These are phyloP conservation scores for Mycetomoellerius zeteki DNA, from an alignment of 1,140 invertebrate species.

Conservation along the genomic window DNA sequence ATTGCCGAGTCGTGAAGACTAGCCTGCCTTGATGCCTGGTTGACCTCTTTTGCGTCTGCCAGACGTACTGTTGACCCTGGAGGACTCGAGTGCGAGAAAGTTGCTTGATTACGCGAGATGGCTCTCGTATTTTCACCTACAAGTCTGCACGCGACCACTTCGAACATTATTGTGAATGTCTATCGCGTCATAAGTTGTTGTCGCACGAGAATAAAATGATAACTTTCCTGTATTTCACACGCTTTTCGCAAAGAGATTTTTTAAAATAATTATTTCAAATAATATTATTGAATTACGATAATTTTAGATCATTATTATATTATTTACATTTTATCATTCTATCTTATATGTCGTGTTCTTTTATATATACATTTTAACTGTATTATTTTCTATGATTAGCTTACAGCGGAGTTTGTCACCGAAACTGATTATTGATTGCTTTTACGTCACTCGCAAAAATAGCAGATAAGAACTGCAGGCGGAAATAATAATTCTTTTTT, in stretches of 20 bases:
- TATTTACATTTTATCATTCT: background rate
- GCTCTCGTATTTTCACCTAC: background rate
- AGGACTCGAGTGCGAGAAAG: conserved; percentile 46
- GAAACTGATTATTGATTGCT: background rate
- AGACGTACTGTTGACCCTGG: conserved; percentile 39
- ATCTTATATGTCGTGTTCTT: background rate
- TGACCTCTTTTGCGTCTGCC: conserved; percentile 46
- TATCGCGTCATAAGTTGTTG: conserved; percentile 18
- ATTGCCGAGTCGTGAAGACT: conserved; percentile 28
- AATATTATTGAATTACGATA: background rate
- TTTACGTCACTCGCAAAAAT: conserved; percentile 24
- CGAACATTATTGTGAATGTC: conserved; percentile 12
- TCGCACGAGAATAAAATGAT: background rate
- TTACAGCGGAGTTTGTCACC: background rate
- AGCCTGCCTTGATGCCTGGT: conserved; percentile 5
- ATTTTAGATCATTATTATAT: background rate
- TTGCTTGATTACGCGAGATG: conserved; percentile 48
- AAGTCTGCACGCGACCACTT: conserved; percentile 8
- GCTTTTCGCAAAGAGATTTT: conserved; percentile 3
- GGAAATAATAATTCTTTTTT: conserved; percentile 35
- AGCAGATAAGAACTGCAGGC: background rate
- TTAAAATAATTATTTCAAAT: background rate
- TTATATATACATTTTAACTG: background rate
- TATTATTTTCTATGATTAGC: background rate
- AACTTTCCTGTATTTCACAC: background rate